Evolutionary conservation across 2,797 vertebrate species (phyloP), one percentile per base, ranked within the genome.

Genomic region (Threskiornis aethiopicus): DNA sequence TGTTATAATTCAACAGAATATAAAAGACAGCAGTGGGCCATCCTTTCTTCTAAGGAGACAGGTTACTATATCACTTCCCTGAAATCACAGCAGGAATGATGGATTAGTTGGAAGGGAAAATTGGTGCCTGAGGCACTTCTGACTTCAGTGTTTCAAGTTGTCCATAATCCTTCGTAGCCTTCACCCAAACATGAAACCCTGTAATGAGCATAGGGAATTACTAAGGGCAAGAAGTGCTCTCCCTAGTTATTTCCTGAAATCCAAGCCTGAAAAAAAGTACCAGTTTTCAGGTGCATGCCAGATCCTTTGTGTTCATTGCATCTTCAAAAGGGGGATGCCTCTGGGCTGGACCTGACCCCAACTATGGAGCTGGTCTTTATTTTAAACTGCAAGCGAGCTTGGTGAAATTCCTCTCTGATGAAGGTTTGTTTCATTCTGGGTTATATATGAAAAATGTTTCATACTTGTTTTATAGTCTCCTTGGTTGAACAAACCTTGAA

Each of bases 1-100:
- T 97, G 97, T 97, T 97, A 97, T 97, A 98, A 98, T 97, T 98
- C 97, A 97, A 93, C 72, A 81, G 91, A 96, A 94, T 98, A 96
- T 92, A 96, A 97, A 98, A 98, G 97, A 94, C 96, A 93, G 93
- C 57, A 88, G 91, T 55, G 94, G 86, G 84, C 87, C 92, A 96
- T 90, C 88, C 89, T 97, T 97, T 93, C 95, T 97, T 92, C 96
- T 89, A 94, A 77, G 94, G 86, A 97, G 97, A 97, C 92, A 95
- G 94, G 89, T 97, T 87, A 92, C 83, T 78, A 66, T 97, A 96
- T 96, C 66, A 96, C 93, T 97, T 97, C 96, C 94, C 93, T 84
- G 81, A 90, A 94, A 93, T 96, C 96, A 52, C 86, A 62, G 96
- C 96, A 96, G 94, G 97, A 94, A 97, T 98, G 98, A 98, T 98